Evolutionary conservation across 2,797 vertebrate species (phyloP).

Genomic region (Hypotaenidia philippensis): DNA sequence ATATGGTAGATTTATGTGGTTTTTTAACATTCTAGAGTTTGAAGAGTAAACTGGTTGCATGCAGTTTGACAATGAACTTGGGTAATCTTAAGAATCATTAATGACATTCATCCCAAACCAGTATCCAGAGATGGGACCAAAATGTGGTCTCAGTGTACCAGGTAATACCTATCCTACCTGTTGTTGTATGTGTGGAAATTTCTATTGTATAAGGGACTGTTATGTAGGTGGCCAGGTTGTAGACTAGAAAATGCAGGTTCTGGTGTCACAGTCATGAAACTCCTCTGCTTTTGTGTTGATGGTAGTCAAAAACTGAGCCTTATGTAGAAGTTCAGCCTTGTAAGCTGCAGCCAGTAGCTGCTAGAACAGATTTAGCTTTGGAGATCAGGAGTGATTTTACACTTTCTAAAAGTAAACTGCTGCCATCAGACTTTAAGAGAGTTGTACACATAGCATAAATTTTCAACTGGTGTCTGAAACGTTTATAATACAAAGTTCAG

Average conservation of each 20-base stretch:
- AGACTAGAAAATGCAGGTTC: not conserved
- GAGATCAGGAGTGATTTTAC: not conserved
- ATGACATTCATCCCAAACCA: not conserved
- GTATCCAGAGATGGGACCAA: not conserved
- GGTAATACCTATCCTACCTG: not conserved
- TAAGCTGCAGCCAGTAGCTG: not conserved
- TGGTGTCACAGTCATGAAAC: not conserved
- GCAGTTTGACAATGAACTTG: not conserved
- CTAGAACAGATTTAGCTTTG: not conserved
- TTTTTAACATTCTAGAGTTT: not conserved
- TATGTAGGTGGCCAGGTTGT: not conserved
- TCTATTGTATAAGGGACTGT: not conserved
- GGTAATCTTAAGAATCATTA: not conserved
- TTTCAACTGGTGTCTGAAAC: not conserved
- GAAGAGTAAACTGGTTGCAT: not conserved
- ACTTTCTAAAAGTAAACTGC: not conserved
- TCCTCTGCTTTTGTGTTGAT: not conserved
- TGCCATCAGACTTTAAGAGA: not conserved
- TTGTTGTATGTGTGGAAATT: not conserved
- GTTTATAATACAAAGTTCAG: not conserved
- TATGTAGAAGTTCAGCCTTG: not conserved
- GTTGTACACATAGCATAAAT: not conserved
- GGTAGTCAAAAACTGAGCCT: not conserved
- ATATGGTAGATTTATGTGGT: not conserved
- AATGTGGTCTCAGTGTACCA: too few relatives aligned